Percentiles rank a stretch among this genome's conserved stretches.
Conservation (phyloP, 2,888 invertebrate genomes). For the Oxytorus armatus region DNA sequence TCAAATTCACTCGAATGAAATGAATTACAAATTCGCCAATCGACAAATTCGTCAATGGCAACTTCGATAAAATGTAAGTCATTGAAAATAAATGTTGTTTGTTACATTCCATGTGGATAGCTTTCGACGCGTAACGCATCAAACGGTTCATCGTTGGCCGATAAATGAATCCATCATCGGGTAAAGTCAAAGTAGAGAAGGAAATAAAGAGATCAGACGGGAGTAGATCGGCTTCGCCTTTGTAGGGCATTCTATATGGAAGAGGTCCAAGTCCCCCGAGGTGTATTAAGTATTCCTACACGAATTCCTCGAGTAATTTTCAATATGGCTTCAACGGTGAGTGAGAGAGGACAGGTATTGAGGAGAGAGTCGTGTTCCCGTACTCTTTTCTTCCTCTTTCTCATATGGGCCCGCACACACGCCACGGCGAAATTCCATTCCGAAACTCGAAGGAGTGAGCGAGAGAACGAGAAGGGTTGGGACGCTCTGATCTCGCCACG, state of each 20-base stretch:
- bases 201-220: constrained; percentile 24
- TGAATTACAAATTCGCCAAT: no score
- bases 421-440: constrained; percentile 60
- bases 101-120: no score
- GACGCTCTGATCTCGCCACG: constrained; percentile 64
- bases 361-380: constrained; percentile 35
- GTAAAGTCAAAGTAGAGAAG: constrained; percentile 1
- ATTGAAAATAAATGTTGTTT: no score
- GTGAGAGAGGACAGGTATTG: constrained; percentile 32
- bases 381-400: constrained; percentile 17
- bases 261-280: constrained; percentile 38
- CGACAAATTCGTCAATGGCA: no score
- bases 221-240: not conserved
- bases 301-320: constrained; percentile 59
- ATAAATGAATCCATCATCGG: constrained; percentile 21
- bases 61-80: no score
- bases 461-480: constrained; percentile 49
- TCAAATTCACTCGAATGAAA: no score
- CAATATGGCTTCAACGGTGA: constrained; percentile 39
- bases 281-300: constrained; percentile 6
- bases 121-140: no score
- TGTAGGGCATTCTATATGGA: not conserved
- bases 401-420: constrained; percentile 50
- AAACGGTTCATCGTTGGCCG: not conserved
- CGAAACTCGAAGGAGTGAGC: constrained; percentile 57